A percentile compares a stretch with the other conserved stretches of the same genome.
These are phyloP conservation scores for Drosophila parabipectinata DNA, from an alignment of 1,140 invertebrate genomes.

Conservation along the genomic window DNA sequence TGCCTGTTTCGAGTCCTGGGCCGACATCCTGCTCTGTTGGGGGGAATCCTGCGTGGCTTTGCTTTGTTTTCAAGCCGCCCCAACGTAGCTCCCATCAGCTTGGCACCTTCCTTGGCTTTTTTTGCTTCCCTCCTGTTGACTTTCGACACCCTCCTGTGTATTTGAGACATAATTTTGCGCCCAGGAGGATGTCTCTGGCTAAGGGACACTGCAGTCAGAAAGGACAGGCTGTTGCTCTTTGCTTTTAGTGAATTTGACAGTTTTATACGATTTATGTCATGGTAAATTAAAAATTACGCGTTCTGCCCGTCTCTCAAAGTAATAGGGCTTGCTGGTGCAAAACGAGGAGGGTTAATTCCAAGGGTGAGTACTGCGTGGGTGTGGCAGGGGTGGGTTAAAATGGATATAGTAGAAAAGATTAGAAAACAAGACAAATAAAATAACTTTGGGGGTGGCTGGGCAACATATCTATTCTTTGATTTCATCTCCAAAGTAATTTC, in stretches of 20 bases:
- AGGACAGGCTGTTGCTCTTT: constrained; percentile 67
- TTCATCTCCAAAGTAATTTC: constrained; percentile 33
- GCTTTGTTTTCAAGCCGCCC: constrained; percentile 20
- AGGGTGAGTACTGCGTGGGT: constrained; percentile 3
- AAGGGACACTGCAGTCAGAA: constrained; percentile 33
- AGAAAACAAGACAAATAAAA: constrained; percentile 42
- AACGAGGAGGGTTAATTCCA: constrained; percentile 18
- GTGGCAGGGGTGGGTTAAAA: constrained; percentile 1
- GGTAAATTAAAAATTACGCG: constrained; percentile 81
- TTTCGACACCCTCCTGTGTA: constrained; percentile 72
- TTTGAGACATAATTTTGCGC: constrained; percentile 71
- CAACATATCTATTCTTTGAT: constrained; percentile 14
- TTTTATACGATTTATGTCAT: constrained; percentile 82
- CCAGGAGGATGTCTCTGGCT: constrained; percentile 33
- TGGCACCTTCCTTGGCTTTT: neutral
- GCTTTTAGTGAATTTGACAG: constrained; percentile 81
- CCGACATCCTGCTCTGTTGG: constrained; percentile 57
- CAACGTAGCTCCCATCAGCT: constrained; percentile 6
- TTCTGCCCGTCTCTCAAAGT: constrained; percentile 38
- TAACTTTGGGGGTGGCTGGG: constrained; percentile 12
- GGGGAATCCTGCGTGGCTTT: constrained; percentile 39
- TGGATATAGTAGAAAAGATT: constrained; percentile 36
- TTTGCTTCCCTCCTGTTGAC: constrained; percentile 53
- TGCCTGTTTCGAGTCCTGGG: constrained; percentile 55
- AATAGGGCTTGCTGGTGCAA: neutral